These are phyloP conservation scores for Phenganax marumi DNA, from an alignment of 92 coral and sea anemone species.

Conservation along the genomic window DNA sequence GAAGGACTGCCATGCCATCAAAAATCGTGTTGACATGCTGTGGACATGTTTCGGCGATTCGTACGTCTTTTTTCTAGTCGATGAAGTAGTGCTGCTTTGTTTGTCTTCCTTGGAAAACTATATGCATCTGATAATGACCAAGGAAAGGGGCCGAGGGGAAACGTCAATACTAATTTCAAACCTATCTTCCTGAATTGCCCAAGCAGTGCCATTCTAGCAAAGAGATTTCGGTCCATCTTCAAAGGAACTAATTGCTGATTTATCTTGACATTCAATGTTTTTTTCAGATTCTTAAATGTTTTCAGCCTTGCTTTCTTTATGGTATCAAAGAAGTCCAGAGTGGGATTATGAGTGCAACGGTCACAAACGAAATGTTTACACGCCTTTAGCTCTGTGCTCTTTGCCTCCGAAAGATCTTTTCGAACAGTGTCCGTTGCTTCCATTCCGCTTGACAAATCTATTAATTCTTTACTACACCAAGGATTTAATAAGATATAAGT, in stretches of 20 bases:
- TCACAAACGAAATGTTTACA: not conserved
- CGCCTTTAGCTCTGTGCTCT: not conserved
- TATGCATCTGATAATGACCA: constrained; percentile 3
- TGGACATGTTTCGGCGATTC: not conserved
- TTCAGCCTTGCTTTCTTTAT: not conserved
- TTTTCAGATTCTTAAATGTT: not conserved
- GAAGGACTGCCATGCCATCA: too few relatives aligned
- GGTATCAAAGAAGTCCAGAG: not conserved
- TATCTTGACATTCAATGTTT: not conserved
- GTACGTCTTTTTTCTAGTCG: constrained; percentile 22
- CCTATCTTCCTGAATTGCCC: not conserved
- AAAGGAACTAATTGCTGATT: not conserved
- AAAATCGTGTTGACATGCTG: not conserved
- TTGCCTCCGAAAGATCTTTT: not conserved
- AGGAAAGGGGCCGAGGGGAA: constrained; percentile 3
- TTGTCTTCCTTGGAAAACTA: constrained; percentile 29
- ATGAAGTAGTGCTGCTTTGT: constrained; percentile 21
- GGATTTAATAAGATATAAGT: not conserved
- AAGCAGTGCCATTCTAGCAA: not conserved
- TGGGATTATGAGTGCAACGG: not conserved
- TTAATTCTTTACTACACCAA: not conserved
- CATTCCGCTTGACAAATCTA: constrained; percentile 2
- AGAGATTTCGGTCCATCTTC: not conserved
- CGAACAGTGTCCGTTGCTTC: constrained; percentile 1
- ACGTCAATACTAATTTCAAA: not conserved